These are phyloP conservation scores for Tetanocera ferruginea DNA, from an alignment of 2,888 invertebrate genomes.

Conservation along the genomic window DNA sequence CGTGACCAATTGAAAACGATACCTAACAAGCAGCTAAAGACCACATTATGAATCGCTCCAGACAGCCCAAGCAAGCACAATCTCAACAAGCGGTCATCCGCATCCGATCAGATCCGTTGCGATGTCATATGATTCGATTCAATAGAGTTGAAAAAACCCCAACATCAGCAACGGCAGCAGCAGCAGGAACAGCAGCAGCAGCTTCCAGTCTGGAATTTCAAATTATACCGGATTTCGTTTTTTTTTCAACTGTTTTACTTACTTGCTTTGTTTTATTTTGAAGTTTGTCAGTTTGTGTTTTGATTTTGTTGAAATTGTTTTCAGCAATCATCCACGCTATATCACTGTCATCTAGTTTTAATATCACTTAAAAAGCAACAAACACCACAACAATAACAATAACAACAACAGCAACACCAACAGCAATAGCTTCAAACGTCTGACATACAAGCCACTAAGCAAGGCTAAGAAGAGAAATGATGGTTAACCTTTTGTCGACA, in stretches of 20 bases:
- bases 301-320: constrained; percentile 44
- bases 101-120: background rate
- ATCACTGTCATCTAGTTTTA: constrained; percentile 54
- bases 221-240: no score
- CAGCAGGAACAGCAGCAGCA: background rate
- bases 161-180: background rate
- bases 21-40: constrained; percentile 24
- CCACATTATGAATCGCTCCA: background rate
- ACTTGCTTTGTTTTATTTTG: background rate
- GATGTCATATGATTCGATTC: no score
- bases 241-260: constrained; percentile 8
- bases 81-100: background rate
- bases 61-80: background rate
- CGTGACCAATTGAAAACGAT: constrained; percentile 26
- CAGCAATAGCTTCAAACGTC: constrained; percentile 14
- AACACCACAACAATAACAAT: constrained; percentile 23
- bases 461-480: constrained; percentile 64
- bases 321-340: constrained; percentile 53
- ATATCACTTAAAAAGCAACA: constrained; percentile 48
- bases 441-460: no score
- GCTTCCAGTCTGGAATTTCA: background rate
- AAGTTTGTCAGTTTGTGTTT: background rate
- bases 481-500: constrained; percentile 69
- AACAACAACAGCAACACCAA: constrained; percentile 35
- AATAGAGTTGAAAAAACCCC: background rate